Evolutionary conservation across 2,888 invertebrate species (phyloP), one percentile per base, ranked within the genome.

Genomic region (Epinotia demarniana): DNA sequence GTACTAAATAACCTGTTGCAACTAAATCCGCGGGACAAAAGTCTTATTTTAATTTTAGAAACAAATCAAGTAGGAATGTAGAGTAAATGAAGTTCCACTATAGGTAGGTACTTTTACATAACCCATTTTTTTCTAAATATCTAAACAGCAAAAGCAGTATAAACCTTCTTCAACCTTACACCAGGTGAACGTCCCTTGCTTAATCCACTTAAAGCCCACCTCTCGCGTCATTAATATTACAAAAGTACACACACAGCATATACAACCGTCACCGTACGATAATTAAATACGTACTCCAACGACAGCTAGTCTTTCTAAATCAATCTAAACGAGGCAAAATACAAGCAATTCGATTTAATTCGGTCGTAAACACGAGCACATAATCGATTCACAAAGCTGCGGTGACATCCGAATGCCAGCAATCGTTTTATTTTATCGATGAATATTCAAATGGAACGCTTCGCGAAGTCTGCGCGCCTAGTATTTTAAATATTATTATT

Each of bases 321-420:
- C 75, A 75, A 75, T 77, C 72, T 74, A 76, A 77, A 75, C 78
- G 76, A 73, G 75, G 74, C 78, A 79, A 80, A 68, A 79, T 81
- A 82, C 90, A 88, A 89, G 88, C 88, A 88, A 92, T 92, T 88
- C 90, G 84, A 88, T 91, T 90, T 88, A 90, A 92, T 89, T 91
- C 86, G 87, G 87, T 92, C 92, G 86, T 93, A 92, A 93, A 93
- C 85, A 86, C 82, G 77, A 80, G 84, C 81, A 89, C 82, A 80
- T 92, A 89, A 93, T 92, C 89, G 93, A 88, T 85, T 86, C 83
- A 80, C 85, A 82, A 80, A 78, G 80, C 74, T 80, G 77, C 78
- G 78, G 81, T 84, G 90, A 90, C 90, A 79, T 77, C 81, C 79
- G 78, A 81, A 80, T 79, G 80, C 78, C 78, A 77, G 79, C 72